A percentile compares a stretch with the other conserved stretches of the same genome.
phyloP scores from a whole-genome alignment of 1,140 invertebrate species.

The Archivesica marissinica region DNA sequence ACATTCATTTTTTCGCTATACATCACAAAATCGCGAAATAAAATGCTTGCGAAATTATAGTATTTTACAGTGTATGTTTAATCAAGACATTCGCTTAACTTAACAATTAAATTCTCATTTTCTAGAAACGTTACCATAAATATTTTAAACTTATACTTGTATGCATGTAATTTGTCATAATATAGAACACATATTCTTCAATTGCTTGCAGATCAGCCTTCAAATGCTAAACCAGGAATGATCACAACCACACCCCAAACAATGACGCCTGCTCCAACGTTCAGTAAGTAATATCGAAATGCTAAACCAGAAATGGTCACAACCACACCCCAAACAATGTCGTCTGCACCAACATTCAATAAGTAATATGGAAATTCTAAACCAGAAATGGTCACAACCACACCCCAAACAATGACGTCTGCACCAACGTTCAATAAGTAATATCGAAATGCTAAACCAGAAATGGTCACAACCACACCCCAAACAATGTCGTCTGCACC shows the following conservation, averaged over 20 bases:
- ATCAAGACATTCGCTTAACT: too few relatives aligned
- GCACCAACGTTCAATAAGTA: conserved; percentile 69
- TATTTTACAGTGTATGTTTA: too few relatives aligned
- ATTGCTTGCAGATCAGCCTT: conserved; percentile 65
- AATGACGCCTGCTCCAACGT: conserved; percentile 55
- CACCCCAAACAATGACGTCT: conserved; percentile 42
- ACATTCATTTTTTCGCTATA: too few relatives aligned
- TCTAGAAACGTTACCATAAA: too few relatives aligned
- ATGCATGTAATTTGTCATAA: too few relatives aligned
- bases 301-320: conserved; percentile 63
- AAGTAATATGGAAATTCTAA: conserved; percentile 68
- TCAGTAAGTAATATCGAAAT: conserved; percentile 71
- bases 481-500: conserved; percentile 34
- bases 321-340: conserved; percentile 45
- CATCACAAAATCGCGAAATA: too few relatives aligned
- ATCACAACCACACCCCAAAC: conserved; percentile 55
- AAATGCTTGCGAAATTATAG: too few relatives aligned
- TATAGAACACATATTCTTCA: too few relatives aligned
- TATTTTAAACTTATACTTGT: too few relatives aligned
- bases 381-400: conserved; percentile 53
- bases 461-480: conserved; percentile 50
- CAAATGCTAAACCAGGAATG: conserved; percentile 61
- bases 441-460: conserved; percentile 68
- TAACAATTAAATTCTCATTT: too few relatives aligned
- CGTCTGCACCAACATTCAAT: conserved; percentile 67